Percentiles rank a stretch among this genome's conserved stretches.
Evolutionary conservation across 1,140 invertebrate species (phyloP).

Genomic region (Argopecten irradians): DNA sequence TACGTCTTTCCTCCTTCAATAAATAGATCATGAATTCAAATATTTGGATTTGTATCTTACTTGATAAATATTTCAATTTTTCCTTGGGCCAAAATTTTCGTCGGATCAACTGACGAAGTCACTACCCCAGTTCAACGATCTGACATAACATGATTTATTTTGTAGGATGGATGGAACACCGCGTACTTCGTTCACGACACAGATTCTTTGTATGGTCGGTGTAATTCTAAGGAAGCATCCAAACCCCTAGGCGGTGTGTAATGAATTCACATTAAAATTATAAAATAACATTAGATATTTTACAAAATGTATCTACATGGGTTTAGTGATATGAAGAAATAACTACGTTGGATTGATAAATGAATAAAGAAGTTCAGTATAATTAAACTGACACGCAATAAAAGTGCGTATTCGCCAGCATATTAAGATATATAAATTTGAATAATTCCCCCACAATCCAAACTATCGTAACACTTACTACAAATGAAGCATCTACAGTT

Average conservation of each 20-base stretch:
- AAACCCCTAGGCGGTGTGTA: slow-evolving; percentile 5
- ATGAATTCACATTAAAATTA: not conserved
- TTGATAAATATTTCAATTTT: too few species aligned
- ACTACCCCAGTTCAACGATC: too few species aligned
- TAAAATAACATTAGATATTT: not conserved
- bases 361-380: too few species aligned
- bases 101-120: too few species aligned
- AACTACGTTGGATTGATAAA: not conserved
- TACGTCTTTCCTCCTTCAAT: not conserved
- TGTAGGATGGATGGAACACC: slow-evolving; percentile 41
- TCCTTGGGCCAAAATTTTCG: too few species aligned
- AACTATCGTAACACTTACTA: too few species aligned
- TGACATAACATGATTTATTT: too few species aligned
- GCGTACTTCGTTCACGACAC: slow-evolving; percentile 43
- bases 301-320: not conserved
- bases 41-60: slow-evolving; percentile 26
- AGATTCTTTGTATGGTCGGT: slow-evolving; percentile 35
- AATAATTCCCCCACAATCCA: too few species aligned
- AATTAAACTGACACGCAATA: too few species aligned
- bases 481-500: too few species aligned
- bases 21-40: not conserved
- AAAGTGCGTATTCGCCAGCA: too few species aligned
- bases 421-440: too few species aligned
- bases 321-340: not conserved
- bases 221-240: slow-evolving; percentile 25